phyloP scores from a whole-genome alignment of 2,888 invertebrate species.

The Polydrusus cervinus region DNA sequence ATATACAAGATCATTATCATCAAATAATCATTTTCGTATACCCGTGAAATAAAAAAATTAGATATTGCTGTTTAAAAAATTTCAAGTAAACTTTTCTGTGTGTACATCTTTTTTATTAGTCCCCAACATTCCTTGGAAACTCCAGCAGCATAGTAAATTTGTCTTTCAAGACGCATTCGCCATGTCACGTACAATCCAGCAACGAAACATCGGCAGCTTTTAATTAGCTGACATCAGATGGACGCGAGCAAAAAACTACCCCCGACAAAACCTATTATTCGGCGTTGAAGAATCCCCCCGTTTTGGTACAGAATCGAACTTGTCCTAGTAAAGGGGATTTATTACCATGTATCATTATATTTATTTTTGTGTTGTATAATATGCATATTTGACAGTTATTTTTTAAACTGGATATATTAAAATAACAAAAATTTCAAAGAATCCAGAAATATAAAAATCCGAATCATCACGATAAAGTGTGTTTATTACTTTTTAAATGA shows the following conservation, averaged over 20 bases:
- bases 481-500: too few species aligned
- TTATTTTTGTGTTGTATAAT: too few species aligned
- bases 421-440: too few species aligned
- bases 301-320: slow-evolving; percentile 39
- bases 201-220: slow-evolving; percentile 51
- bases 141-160: slow-evolving; percentile 28
- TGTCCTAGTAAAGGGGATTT: neutral
- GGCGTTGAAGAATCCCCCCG: slow-evolving; percentile 40
- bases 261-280: slow-evolving; percentile 50
- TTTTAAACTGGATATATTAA: too few species aligned
- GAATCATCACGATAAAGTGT: too few species aligned
- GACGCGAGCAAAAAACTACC: slow-evolving; percentile 42
- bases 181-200: slow-evolving; percentile 45
- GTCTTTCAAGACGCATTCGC: slow-evolving; percentile 41
- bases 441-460: too few species aligned
- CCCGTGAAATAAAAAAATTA: too few species aligned
- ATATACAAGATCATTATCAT: too few species aligned
- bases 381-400: too few species aligned
- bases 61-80: too few species aligned
- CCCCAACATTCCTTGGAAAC: neutral
- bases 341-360: neutral
- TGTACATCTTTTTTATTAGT: slow-evolving; percentile 5
- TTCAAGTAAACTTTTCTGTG: neutral
- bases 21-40: too few species aligned
- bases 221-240: slow-evolving; percentile 53